Evolutionary conservation across 2,797 vertebrate genomes (phyloP), one percentile per base, ranked within the genome.

Genomic region (Cuculus canorus): DNA sequence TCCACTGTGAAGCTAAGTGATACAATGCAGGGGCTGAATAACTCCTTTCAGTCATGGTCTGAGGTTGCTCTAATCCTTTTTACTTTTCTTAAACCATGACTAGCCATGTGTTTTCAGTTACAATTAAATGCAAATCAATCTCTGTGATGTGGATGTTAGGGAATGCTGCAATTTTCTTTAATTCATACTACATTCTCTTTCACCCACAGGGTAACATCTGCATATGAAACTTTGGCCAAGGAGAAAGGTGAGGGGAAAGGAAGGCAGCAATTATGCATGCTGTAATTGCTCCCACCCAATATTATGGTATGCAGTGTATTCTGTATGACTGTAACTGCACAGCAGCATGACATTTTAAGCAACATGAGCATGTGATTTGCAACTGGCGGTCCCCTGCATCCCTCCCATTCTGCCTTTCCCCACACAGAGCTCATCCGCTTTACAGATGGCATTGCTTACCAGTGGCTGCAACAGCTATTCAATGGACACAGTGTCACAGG

Each of bases 11-110:
- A 97, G 84, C 86, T 95, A 95, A 96, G 95, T 75, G 91, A 92
- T 90, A 93, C 86, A 93, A 94, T 94, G 53, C 87, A 95, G 88
- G 92, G 93, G 95, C 81, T 96, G 96, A 93, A 76, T 94, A 92
- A 91, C 91, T 97, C 86, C 88, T 96, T 96, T 96, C 94, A 93
- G 97, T 96, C 95, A 93, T 91, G 96, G 94, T 97, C 90, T 95
- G 78, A 63, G 86, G 82, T 86, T 95, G 79, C 70, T 94, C 91
- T 96, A 97, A 97, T 97, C 96, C 79, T 92, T 96, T 95, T 95
- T 92, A 86, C 87, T 96, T 94, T 93, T 87, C 91, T 83, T 94
- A 90, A 94, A 54, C 89, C 50, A 30, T 92, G 92, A 84, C 75
- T 75, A 92, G 86, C 86, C 90, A 94, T 96, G 90, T 80, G 94